Conservation (phyloP, 2,888 invertebrate genomes). For the Noctua pronuba region DNA sequence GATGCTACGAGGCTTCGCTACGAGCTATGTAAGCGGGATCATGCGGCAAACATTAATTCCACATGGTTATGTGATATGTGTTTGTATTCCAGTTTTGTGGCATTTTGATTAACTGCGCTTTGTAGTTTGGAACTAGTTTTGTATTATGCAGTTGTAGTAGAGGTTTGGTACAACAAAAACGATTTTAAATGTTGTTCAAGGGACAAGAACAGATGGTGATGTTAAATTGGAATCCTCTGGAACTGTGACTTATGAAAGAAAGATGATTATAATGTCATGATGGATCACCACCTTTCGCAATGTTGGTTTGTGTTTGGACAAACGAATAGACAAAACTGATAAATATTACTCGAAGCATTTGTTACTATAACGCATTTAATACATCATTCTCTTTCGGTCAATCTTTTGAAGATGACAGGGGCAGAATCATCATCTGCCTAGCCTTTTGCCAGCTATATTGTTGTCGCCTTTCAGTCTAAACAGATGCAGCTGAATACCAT, state of each 20-base stretch:
- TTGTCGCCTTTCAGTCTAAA: no score
- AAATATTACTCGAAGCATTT: background rate
- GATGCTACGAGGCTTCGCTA: conserved; percentile 31
- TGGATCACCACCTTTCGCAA: background rate
- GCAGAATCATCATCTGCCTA: no score
- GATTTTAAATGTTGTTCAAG: background rate
- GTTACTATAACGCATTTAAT: background rate
- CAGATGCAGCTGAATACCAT: no score
- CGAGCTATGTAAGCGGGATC: conserved; percentile 22
- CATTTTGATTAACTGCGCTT: conserved; percentile 25
- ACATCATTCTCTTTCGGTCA: background rate
- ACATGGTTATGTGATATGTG: conserved; percentile 5
- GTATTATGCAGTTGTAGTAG: background rate
- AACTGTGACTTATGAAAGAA: background rate
- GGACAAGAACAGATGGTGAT: background rate
- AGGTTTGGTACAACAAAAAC: background rate
- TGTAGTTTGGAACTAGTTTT: background rate
- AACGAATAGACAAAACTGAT: background rate
- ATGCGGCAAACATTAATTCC: background rate
- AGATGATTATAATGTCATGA: background rate
- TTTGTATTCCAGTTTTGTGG: conserved; percentile 4
- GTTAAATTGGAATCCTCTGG: background rate
- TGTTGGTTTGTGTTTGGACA: background rate
- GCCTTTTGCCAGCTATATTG: no score
- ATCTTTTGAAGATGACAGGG: background rate